Conservation (phyloP, 2,888 invertebrate species). For the Rosalia funebris region DNA sequence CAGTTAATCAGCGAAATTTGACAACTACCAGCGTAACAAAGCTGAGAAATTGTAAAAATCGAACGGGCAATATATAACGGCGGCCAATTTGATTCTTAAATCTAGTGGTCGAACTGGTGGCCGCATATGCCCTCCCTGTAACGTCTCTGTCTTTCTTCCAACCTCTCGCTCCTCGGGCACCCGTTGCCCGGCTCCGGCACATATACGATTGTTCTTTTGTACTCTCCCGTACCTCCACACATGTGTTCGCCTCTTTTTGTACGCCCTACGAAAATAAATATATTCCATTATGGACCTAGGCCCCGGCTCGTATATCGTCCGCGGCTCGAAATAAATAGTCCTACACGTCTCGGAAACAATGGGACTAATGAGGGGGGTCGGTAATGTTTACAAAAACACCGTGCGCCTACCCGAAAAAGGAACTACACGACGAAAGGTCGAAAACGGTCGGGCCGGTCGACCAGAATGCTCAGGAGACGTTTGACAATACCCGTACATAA, state of each 20-base stretch:
- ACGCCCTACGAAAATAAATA: slow-evolving; percentile 34
- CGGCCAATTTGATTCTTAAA: too few species aligned
- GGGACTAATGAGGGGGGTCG: slow-evolving; percentile 40
- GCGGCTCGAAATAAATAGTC: slow-evolving; percentile 38
- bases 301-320: slow-evolving; percentile 29
- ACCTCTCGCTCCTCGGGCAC: slow-evolving; percentile 8
- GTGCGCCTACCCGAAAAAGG: not conserved
- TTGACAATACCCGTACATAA: not conserved
- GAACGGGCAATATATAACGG: too few species aligned
- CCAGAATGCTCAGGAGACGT: not conserved
- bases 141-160: slow-evolving; percentile 2
- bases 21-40: too few species aligned
- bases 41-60: too few species aligned
- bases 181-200: slow-evolving; percentile 6
- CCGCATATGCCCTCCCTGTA: too few species aligned
- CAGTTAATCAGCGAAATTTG: too few species aligned
- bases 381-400: slow-evolving; percentile 9
- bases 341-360: slow-evolving; percentile 44
- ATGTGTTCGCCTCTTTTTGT: slow-evolving; percentile 27
- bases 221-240: slow-evolving; percentile 20
- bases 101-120: too few species aligned
- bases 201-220: slow-evolving; percentile 30
- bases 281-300: slow-evolving; percentile 35
- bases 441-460: not conserved
- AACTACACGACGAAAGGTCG: not conserved